These are phyloP conservation scores for Lysiphlebus fabarum DNA, from an alignment of 1,140 invertebrate genomes.

Conservation along the genomic window DNA sequence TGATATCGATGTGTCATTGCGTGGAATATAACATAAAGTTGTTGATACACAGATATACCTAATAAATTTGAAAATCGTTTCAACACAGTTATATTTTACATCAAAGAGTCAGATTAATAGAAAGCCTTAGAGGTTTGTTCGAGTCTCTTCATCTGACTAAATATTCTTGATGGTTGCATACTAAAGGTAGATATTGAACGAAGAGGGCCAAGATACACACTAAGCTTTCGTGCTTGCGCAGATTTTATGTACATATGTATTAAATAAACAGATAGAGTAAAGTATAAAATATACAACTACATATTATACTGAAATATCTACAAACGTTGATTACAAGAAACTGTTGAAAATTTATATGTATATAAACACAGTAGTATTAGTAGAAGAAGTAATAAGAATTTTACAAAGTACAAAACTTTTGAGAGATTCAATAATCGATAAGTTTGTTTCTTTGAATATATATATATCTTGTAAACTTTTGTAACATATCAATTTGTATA, in stretches of 20 bases:
- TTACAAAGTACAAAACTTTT: too few relatives aligned
- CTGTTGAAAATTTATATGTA: too few relatives aligned
- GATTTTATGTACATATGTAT: conserved; percentile 45
- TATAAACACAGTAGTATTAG: too few relatives aligned
- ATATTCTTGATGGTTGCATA: conserved; percentile 45
- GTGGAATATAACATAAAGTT: too few relatives aligned
- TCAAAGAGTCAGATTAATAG: conserved; percentile 56
- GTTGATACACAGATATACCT: too few relatives aligned
- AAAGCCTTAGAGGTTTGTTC: conserved; percentile 58
- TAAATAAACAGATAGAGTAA: conserved; percentile 23
- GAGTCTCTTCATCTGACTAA: conserved; percentile 56
- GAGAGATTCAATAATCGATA: too few relatives aligned
- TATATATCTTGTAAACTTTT: too few relatives aligned
- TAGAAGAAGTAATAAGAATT: too few relatives aligned
- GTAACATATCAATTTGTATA: too few relatives aligned
- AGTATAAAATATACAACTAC: too few relatives aligned
- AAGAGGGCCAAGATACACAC: conserved; percentile 49
- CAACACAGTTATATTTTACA: conserved; percentile 48
- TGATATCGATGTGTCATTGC: too few relatives aligned
- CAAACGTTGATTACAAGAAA: conserved; percentile 29
- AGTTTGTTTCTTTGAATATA: too few relatives aligned
- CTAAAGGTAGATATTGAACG: conserved; percentile 42
- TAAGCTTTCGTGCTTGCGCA: conserved; percentile 28
- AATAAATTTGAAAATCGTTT: conserved; percentile 40
- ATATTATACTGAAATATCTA: conserved; percentile 10